These are phyloP conservation scores for Pardalotus punctatus DNA, from an alignment of 2,113 vertebrate species.

Conservation along the genomic window DNA sequence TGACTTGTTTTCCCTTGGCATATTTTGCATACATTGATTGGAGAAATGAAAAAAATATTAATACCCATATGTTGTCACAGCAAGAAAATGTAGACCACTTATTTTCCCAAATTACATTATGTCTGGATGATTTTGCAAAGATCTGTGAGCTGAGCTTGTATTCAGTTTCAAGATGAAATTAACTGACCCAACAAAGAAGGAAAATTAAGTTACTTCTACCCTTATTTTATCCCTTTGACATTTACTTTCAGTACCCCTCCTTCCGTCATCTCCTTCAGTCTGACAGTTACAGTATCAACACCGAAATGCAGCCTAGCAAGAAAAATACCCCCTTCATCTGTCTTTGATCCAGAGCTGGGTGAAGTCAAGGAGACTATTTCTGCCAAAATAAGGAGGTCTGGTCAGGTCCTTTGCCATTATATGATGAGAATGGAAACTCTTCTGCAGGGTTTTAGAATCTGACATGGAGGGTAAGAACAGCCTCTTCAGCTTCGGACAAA, in stretches of 20 bases:
- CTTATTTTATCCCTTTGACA: slow-evolving; percentile 45
- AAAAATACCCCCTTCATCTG: slow-evolving; percentile 12
- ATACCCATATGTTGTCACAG: slow-evolving; percentile 21
- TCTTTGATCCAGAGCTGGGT: neutral
- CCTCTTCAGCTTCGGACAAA: neutral
- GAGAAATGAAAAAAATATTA: slow-evolving; percentile 16
- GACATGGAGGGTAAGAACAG: neutral
- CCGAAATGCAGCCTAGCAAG: neutral
- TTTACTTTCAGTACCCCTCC: slow-evolving; percentile 21
- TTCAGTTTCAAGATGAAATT: slow-evolving; percentile 28
- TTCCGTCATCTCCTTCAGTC: neutral
- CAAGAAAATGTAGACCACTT: neutral
- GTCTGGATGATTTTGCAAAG: slow-evolving; percentile 16
- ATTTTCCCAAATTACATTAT: slow-evolving; percentile 47
- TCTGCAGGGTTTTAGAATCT: neutral
- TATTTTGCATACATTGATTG: neutral
- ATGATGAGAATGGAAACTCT: neutral
- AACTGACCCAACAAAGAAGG: neutral
- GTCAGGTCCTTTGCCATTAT: neutral
- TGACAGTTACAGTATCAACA: neutral
- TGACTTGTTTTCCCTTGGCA: neutral
- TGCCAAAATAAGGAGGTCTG: neutral
- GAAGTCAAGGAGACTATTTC: neutral
- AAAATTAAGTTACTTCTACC: slow-evolving; percentile 42
- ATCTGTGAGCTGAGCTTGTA: slow-evolving; percentile 14